Evolutionary conservation across 2,113 vertebrate species (phyloP).

Genomic region (Myrmecobius fasciatus): DNA sequence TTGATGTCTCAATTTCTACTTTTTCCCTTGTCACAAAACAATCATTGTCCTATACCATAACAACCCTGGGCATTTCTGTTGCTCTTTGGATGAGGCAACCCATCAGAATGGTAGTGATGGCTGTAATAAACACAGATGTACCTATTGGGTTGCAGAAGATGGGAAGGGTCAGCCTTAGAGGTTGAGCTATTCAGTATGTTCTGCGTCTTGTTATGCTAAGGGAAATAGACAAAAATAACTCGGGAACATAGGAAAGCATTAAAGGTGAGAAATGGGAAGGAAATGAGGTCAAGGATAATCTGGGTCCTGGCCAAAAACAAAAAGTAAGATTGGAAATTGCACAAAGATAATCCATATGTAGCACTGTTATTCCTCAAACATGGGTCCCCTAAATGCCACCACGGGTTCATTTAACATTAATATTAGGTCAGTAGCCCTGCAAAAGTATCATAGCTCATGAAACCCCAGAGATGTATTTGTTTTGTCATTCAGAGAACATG

Average conservation of each 20-base stretch:
- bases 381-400: neutral
- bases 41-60: neutral
- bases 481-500: neutral
- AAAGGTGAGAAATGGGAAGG: neutral
- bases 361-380: neutral
- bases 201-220: neutral
- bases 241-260: neutral
- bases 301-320: neutral
- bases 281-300: neutral
- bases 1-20: neutral
- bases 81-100: neutral
- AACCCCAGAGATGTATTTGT: neutral
- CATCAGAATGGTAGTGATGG: neutral
- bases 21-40: neutral
- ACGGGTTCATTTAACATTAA: neutral
- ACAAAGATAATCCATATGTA: neutral
- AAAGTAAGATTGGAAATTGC: neutral
- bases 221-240: neutral
- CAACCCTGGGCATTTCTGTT: neutral
- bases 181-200: neutral
- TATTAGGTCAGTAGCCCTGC: neutral
- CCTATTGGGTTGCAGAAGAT: neutral
- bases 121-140: neutral
- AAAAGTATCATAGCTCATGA: neutral
- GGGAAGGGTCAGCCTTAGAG: neutral